A percentile compares a stretch with the other conserved stretches of the same genome.
These are phyloP conservation scores for Arctia plantaginis DNA, from an alignment of 2,888 invertebrate genomes.

Conservation along the genomic window DNA sequence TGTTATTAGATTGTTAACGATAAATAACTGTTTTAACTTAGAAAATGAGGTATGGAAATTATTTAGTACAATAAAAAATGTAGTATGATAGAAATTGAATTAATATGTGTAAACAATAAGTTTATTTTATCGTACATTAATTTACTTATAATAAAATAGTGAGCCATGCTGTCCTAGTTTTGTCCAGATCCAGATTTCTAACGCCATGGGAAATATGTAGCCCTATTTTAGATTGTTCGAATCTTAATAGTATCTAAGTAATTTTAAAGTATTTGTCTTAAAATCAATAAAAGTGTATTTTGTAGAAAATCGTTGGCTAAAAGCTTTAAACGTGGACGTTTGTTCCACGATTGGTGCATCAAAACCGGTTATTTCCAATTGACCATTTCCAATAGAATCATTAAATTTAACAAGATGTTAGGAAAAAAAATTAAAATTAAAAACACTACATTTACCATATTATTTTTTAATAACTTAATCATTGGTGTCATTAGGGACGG, in stretches of 20 bases:
- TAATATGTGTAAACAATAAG: constrained; percentile 37
- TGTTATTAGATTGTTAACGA: constrained; percentile 58
- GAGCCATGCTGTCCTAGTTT: not conserved
- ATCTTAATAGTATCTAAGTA: not conserved
- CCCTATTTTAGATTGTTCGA: not conserved
- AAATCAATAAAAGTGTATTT: not conserved
- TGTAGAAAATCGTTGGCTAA: not conserved
- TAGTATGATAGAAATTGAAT: constrained; percentile 36
- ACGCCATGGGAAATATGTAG: not conserved
- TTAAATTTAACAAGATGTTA: no score
- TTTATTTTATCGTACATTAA: constrained; percentile 28
- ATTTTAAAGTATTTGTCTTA: not conserved
- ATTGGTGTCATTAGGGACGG: no score
- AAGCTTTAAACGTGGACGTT: not conserved
- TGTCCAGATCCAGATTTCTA: not conserved
- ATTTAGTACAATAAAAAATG: constrained; percentile 69
- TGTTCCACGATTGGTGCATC: not conserved
- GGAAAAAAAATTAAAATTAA: no score
- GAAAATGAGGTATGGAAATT: constrained; percentile 58
- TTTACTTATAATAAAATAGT: not conserved
- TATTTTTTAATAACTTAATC: no score
- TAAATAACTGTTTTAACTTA: constrained; percentile 42
- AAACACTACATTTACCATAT: no score
- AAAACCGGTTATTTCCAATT: not conserved
- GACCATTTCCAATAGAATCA: no score